Conservation (phyloP, 2,797 vertebrate genomes). For the Pantherophis vulpinus region DNA sequence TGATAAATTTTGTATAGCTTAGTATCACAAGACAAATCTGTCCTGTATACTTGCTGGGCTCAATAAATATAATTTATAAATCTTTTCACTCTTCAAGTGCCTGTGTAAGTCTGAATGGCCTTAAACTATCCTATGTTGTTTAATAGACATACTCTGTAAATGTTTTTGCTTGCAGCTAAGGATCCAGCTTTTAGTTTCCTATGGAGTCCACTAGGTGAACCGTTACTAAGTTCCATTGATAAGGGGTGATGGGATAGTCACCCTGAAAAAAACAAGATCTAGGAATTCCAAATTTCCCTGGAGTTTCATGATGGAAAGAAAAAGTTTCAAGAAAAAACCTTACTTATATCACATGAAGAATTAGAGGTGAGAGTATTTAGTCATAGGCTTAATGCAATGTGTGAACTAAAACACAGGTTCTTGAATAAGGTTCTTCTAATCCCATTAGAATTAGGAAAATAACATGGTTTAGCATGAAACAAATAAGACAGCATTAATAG, state of each 20-base stretch:
- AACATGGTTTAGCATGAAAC: background rate
- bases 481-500: background rate
- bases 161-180: background rate
- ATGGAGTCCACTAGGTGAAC: background rate
- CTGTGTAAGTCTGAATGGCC: background rate
- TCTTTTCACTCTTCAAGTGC: background rate
- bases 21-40: conserved; percentile 17
- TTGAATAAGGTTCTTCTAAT: background rate
- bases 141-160: background rate
- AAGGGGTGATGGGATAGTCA: background rate
- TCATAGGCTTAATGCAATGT: background rate
- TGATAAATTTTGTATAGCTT: conserved; percentile 23
- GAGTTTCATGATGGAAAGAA: background rate
- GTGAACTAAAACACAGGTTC: background rate
- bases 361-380: background rate
- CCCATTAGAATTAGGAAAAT: background rate
- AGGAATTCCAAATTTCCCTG: background rate
- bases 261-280: background rate
- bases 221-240: background rate
- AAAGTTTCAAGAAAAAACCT: background rate
- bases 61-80: conserved; percentile 36
- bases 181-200: background rate
- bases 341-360: background rate
- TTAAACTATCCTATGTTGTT: background rate
- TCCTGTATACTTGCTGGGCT: background rate